phyloP scores from a whole-genome alignment of 1,140 invertebrate genomes.

The Neelides sp. region DNA sequence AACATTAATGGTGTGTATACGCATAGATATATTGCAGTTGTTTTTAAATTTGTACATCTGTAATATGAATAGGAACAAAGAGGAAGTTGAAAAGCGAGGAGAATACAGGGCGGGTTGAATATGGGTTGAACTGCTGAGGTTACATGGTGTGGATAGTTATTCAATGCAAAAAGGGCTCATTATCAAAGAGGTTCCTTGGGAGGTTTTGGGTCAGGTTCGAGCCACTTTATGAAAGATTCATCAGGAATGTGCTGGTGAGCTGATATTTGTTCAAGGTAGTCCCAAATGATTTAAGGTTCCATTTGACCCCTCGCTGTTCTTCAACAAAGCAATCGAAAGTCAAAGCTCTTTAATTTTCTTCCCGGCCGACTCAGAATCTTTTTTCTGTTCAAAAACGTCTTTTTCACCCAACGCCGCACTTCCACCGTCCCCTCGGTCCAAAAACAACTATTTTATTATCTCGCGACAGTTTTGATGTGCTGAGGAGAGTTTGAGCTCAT shows the following conservation, averaged over 20 bases:
- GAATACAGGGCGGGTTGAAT: no score
- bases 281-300: slow-evolving; percentile 30
- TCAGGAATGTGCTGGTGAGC: slow-evolving; percentile 12
- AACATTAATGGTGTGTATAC: no score
- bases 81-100: no score
- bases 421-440: neutral
- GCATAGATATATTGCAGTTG: no score
- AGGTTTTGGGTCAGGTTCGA: no score
- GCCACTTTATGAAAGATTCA: slow-evolving; percentile 20
- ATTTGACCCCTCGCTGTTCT: slow-evolving; percentile 29
- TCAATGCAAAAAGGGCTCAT: no score
- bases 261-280: slow-evolving; percentile 29
- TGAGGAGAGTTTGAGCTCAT: no score
- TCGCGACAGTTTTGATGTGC: slow-evolving; percentile 25
- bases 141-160: no score
- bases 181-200: no score
- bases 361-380: slow-evolving; percentile 16
- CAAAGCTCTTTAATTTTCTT: slow-evolving; percentile 31
- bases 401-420: slow-evolving; percentile 7
- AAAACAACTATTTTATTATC: slow-evolving; percentile 27
- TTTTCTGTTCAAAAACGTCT: slow-evolving; percentile 23
- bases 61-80: no score
- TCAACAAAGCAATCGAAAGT: slow-evolving; percentile 30
- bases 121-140: no score
- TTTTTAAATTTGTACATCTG: no score